Evolutionary conservation across 2,797 vertebrate species (phyloP), one percentile per base, ranked within the genome.

Genomic region (Harpagifer antarcticus): DNA sequence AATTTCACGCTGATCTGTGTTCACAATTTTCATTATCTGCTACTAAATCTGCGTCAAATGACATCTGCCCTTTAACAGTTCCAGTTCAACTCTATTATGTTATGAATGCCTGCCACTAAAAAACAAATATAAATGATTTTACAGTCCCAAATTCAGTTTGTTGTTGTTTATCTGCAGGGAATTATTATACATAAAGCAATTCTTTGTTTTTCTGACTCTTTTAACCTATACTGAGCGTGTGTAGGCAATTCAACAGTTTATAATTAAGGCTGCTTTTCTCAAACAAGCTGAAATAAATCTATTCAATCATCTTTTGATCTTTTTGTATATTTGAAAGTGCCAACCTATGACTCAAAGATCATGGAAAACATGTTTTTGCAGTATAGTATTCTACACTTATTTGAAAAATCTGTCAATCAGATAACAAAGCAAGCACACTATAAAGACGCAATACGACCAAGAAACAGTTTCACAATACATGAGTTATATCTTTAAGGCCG

Each of bases 1-100:
- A 17, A 81, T 90, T 87, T 87, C 77, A 86, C 55, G 40, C 52
- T 66, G 15, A 88, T 82, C 73, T 33, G n/a, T 78, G 75, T 57
- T 85, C 68, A 56, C 64, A 62, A 14, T 79, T 87, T 76, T 79
- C 54, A 79, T 86, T 76, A 84, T 83, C 73, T 64, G 68, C 40
- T 3, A 68, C 79, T 76, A 78, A 72, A 89, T 78, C 72, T 59
- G 68, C 50, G 0, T 77, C 47, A 66, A 79, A 68, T 79, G 54
- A 67, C 83, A 80, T 73, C 66, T 74, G 81, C 52, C 74, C 65
- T 68, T 62, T 81, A 67, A 65, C 68, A 52, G 58, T 72, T 82
- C 57, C 52, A 64, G 48, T 63, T 86, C 56, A 75, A 54, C 53
- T 76, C 62, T 57, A 65, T 83, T 80, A 71, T 54, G 42, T 33